Base-by-base conservation (phyloP, 2,797 vertebrate genomes). In the Antrozous pallidus region DNA sequence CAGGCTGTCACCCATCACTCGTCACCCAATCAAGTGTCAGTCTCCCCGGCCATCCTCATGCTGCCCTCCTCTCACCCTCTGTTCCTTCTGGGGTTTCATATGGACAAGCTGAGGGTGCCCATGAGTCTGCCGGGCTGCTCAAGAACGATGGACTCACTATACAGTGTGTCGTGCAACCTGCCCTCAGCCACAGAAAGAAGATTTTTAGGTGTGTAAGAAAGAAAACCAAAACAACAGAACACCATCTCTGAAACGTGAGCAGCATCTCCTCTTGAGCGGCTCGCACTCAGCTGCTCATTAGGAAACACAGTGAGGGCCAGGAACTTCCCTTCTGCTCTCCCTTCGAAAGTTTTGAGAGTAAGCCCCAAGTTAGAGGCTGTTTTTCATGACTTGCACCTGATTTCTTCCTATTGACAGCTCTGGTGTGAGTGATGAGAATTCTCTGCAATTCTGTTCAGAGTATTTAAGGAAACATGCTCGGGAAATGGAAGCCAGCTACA, bases 381-480 rank as follows among this genome's bases (percentile, higher is more conserved):
- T 63, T 67, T 79, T 24, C 51, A 2, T 38, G 67, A 87, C 31
- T 87, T 77, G 89, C 73, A 20, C 49, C 65, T 8, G 38, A 81
- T 51, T 78, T 94, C 84, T 77, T 91, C 61, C 83, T 88, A 92
- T 67, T 91, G 71, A 73, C 63, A 95, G 28, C 87, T 90, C 47
- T 1, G 88, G 54, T 84, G 79, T 61, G n/a, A 92, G 54, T 2
- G 22, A 80, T 93, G 89, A 92, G 94, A 96, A 67, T 91, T 89
- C 93, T 93, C 73, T 90, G 77, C 61, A 93, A 90, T 91, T 90
- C 38, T 85, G 36, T 74, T 95, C 87, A 51, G 91, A 97, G 83
- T 85, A 95, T 93, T 94, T 91, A 96, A 95, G 90, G 87, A 96
- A 95, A 95, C 75, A 61, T 84, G 77, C 73, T 93, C 13, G 49